phyloP scores from a whole-genome alignment of 2,113 vertebrate genomes.

The Cyanocitta stelleri region DNA sequence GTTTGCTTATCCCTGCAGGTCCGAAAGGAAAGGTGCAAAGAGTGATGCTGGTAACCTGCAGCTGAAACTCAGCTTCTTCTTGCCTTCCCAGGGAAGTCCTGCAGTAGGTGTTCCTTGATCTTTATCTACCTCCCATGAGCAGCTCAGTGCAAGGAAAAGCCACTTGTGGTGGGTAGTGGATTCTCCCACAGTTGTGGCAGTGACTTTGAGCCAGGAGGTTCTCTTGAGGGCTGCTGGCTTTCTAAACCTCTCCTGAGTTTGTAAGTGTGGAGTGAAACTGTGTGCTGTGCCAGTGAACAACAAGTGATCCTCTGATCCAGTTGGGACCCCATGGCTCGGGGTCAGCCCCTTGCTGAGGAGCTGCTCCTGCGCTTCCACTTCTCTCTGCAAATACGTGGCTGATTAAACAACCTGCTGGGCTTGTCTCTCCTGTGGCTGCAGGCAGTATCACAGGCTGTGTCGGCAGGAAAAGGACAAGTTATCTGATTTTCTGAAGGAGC shows the following conservation, averaged over 20 bases:
- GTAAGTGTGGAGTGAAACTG: neutral
- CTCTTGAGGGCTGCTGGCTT: neutral
- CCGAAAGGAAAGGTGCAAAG: neutral
- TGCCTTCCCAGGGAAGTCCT: neutral
- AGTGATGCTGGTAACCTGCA: neutral
- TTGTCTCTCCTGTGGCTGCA: neutral
- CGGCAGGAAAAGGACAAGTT: neutral
- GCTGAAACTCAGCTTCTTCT: neutral
- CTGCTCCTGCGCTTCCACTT: neutral
- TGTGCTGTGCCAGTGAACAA: neutral
- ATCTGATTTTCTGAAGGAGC: neutral
- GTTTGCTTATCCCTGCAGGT: neutral
- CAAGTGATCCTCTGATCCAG: neutral
- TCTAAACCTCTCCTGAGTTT: neutral
- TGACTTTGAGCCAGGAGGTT: neutral
- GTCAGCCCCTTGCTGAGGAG: neutral
- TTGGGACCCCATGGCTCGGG: rapidly evolving
- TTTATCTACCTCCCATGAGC: neutral
- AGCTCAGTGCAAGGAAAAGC: neutral
- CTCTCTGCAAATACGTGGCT: neutral
- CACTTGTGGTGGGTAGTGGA: neutral
- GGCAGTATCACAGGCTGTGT: neutral
- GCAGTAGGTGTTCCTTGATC: neutral
- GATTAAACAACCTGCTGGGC: neutral
- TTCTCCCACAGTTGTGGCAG: neutral